phyloP scores from a whole-genome alignment of 92 coral and sea anemone genomes.

The Porites evermanni region DNA sequence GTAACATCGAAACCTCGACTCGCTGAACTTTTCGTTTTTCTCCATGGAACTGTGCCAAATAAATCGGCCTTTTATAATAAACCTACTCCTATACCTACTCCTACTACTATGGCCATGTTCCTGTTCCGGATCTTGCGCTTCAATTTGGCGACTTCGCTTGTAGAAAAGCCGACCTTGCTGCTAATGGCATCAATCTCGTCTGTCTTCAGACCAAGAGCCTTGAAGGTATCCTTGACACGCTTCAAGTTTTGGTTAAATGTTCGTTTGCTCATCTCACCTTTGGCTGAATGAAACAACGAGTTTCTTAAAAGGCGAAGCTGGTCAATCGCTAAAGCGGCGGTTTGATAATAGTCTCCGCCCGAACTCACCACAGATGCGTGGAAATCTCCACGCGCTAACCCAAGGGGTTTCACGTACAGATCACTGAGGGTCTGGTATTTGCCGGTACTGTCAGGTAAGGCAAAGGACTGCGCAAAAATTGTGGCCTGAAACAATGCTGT shows the following conservation, averaged over 20 bases:
- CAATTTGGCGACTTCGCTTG: conserved; percentile 12
- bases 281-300: neutral
- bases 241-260: neutral
- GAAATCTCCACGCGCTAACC: neutral
- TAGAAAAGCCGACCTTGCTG: conserved; percentile 8
- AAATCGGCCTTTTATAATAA: conserved; percentile 26
- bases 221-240: conserved; percentile 29
- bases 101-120: conserved; percentile 4
- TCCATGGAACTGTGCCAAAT: conserved; percentile 29
- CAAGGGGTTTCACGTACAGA: conserved; percentile 34
- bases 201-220: conserved; percentile 41
- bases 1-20: conserved; percentile 22
- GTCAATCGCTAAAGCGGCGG: conserved; percentile 17
- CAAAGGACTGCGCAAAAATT: conserved; percentile 31
- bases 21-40: conserved; percentile 23
- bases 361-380: conserved; percentile 23
- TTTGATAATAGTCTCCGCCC: conserved; percentile 2
- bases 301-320: conserved; percentile 32
- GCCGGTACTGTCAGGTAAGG: conserved; percentile 15
- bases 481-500: conserved; percentile 26
- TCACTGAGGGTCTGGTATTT: conserved; percentile 21
- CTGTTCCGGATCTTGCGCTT: conserved; percentile 3
- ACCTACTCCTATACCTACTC: neutral
- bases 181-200: conserved; percentile 26
- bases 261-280: conserved; percentile 4